Evolutionary conservation across 2,113 vertebrate species (phyloP), one percentile per base, ranked within the genome.

Genomic region (Zosterops hypoxanthus): DNA sequence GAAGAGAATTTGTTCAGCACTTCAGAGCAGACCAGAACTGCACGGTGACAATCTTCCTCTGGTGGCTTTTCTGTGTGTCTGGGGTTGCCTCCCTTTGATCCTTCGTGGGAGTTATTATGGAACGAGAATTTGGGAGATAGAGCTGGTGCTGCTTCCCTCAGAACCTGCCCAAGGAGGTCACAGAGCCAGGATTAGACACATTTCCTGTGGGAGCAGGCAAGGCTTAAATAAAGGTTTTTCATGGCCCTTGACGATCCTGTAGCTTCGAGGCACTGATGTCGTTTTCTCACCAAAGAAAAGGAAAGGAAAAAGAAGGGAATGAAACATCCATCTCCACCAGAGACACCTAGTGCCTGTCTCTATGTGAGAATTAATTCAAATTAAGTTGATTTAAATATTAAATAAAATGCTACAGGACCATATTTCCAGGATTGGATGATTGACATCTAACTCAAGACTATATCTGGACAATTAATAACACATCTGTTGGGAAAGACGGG

Each of bases 71-170:
- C 57, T 80, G 24, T 18, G 70, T 60, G 3, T 26, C 71, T 61
- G 76, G 71, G 49, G 22, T 63, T 33, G 50, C 81, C 28, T 68
- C 65, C 70, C 82, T 92, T 91, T 86, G 66, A 90, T 92, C 75
- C 75, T 92, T 61, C 24, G 46, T 13, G 12, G 14, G 46, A 86
- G 86, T 71, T 85, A 60, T 60, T 78, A 50, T 11, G 25, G 49
- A 71, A 56, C 0, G 12, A 60, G 83, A 34, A 69, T 75, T 50
- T 16, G 31, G 90, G 33, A 76, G 73, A 69, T 52, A 8, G 52
- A 76, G 61, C 31, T 52, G 82, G 49, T 1, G 5, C 53, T 22
- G 5, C 24, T 68, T 47, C 57, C 49, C 50, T 57, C 28, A 20
- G 85, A 72, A 10, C 23, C 1, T 8, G 68, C 75, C 13, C 4